Evolutionary conservation across 1,140 invertebrate genomes (phyloP).

Genomic region (Drosophila leontia): DNA sequence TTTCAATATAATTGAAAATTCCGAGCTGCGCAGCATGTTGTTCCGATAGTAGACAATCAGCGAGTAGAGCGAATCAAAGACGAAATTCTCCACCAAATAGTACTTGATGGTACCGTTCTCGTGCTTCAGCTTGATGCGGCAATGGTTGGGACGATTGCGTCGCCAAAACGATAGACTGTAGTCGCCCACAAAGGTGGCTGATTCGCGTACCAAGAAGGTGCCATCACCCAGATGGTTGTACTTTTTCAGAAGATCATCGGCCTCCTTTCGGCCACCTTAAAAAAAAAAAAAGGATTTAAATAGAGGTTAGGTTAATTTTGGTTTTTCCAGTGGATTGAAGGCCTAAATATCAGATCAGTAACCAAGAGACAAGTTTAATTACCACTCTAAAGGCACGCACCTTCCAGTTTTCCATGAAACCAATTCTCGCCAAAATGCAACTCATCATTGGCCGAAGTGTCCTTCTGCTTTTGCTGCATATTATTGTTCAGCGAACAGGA

Average conservation of each 20-base stretch:
- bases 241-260: conserved; percentile 89
- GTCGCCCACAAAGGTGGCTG: conserved; percentile 98
- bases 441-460: conserved; percentile 89
- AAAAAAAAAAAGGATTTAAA: background rate
- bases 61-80: conserved; percentile 96
- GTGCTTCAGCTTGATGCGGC: conserved; percentile 95
- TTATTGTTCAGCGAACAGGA: conserved; percentile 53
- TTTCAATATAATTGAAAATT: conserved; percentile 94
- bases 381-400: conserved; percentile 28
- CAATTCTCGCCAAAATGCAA: conserved; percentile 97
- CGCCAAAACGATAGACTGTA: conserved; percentile 98
- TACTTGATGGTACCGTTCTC: conserved; percentile 95
- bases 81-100: conserved; percentile 94
- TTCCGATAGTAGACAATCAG: conserved; percentile 96
- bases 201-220: conserved; percentile 97
- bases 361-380: background rate
- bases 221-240: conserved; percentile 96
- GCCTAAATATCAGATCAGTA: background rate
- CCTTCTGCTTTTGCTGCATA: conserved; percentile 80
- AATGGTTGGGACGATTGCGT: conserved; percentile 95
- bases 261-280: conserved; percentile 88
- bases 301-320: background rate
- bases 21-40: conserved; percentile 94
- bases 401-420: conserved; percentile 96
- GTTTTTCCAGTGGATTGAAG: background rate